Conservation (phyloP, 2,797 vertebrate genomes). For the Alectoris magna region DNA sequence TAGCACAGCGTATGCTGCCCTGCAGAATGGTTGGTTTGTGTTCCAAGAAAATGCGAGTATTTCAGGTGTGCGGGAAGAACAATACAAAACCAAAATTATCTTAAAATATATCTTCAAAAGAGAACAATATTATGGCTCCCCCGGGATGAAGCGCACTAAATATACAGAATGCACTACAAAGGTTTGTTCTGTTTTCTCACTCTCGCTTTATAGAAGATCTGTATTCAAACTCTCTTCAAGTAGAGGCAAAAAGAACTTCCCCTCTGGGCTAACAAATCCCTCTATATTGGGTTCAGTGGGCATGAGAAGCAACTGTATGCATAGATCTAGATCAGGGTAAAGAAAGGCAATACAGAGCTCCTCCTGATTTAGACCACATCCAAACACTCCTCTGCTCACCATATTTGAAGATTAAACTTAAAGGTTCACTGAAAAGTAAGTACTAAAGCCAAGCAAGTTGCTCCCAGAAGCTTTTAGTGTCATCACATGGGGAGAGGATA, state of each 20-base stretch:
- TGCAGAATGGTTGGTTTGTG: not conserved
- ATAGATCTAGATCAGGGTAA: not conserved
- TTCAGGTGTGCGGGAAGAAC: not conserved
- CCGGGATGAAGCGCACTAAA: not conserved
- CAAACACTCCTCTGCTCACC: not conserved
- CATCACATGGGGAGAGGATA: not conserved
- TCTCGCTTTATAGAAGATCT: not conserved
- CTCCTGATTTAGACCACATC: not conserved
- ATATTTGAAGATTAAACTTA: not conserved
- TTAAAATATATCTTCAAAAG: not conserved
- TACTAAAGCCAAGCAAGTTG: not conserved
- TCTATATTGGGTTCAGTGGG: not conserved
- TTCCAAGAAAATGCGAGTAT: not conserved
- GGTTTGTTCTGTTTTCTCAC: not conserved
- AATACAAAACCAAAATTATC: not conserved
- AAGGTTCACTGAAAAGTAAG: not conserved
- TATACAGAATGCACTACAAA: not conserved
- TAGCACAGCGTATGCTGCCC: rapidly evolving
- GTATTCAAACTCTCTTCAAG: not conserved
- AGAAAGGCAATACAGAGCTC: not conserved
- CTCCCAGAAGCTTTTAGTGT: not conserved
- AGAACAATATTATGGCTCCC: not conserved
- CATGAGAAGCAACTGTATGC: not conserved
- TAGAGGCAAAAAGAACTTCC: not conserved
- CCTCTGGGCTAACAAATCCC: not conserved